Evolutionary conservation across 2,888 invertebrate species (phyloP).

Genomic region (Cactoblastis cactorum): DNA sequence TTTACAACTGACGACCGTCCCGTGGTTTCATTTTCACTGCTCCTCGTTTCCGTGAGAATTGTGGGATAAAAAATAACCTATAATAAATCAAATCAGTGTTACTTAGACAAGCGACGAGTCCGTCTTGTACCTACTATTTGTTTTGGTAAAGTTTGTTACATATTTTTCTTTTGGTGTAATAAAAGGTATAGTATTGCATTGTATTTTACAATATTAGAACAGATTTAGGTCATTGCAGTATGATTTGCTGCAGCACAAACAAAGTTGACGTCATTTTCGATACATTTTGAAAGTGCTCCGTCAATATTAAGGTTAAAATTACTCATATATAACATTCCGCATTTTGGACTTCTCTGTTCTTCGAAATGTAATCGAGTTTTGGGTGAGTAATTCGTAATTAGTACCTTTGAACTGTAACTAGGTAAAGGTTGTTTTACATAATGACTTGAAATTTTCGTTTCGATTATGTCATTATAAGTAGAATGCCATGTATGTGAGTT

Average conservation of each 20-base stretch:
- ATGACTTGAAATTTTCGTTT: background rate
- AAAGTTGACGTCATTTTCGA: background rate
- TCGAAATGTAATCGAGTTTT: background rate
- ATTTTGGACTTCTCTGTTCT: background rate
- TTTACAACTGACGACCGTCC: too few species aligned
- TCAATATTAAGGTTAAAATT: slow-evolving; percentile 1
- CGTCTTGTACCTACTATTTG: too few species aligned
- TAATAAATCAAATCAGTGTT: background rate
- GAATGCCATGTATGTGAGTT: too few species aligned
- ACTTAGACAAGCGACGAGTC: too few species aligned
- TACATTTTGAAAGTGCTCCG: slow-evolving; percentile 1
- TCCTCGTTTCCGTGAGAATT: too few species aligned
- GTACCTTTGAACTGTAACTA: background rate
- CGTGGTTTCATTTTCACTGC: too few species aligned
- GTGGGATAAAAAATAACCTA: too few species aligned
- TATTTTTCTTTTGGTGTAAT: too few species aligned
- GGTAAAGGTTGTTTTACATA: slow-evolving; percentile 3
- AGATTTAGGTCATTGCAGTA: slow-evolving; percentile 1
- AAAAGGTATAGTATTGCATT: too few species aligned
- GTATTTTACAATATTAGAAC: too few species aligned
- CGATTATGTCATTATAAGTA: background rate
- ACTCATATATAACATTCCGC: background rate
- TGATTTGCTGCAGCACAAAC: background rate
- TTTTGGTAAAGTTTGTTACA: too few species aligned
- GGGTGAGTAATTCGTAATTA: slow-evolving; percentile 1